Evolutionary conservation across 2,888 invertebrate genomes (phyloP).

Genomic region (Pheosia gnoma): DNA sequence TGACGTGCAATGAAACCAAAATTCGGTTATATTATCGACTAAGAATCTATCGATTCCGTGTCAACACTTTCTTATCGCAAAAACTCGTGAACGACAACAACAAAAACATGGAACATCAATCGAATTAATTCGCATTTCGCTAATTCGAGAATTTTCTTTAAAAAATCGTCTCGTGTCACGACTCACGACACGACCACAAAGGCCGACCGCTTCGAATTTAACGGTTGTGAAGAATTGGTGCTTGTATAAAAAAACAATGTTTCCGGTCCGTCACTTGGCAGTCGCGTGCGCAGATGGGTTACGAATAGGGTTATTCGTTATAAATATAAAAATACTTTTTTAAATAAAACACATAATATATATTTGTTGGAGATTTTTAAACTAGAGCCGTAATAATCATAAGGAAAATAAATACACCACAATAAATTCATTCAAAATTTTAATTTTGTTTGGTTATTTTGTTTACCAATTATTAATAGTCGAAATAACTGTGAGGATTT

Average conservation of each 20-base stretch:
- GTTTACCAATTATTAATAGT: no score
- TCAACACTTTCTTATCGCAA: constrained; percentile 30
- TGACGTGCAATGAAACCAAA: background rate
- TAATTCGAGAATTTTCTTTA: constrained; percentile 35
- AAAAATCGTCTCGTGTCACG: constrained; percentile 39
- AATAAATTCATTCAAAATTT: no score
- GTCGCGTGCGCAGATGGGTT: constrained; percentile 58
- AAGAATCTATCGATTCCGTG: constrained; percentile 10
- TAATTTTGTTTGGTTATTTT: no score
- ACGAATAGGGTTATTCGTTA: constrained; percentile 1
- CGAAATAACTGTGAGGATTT: no score
- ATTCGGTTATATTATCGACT: constrained; percentile 9
- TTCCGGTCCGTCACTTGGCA: constrained; percentile 50
- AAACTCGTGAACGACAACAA: constrained; percentile 25
- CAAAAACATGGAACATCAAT: constrained; percentile 36
- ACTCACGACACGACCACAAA: constrained; percentile 35
- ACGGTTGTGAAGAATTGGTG: constrained; percentile 34
- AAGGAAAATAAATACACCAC: no score
- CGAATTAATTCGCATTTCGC: constrained; percentile 40
- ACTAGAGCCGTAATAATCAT: no score
- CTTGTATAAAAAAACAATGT: constrained; percentile 34
- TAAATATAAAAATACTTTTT: no score
- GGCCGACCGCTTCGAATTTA: constrained; percentile 33
- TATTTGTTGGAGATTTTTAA: no score
- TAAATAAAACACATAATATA: no score